Conservation (phyloP, 2,797 vertebrate species). For the Takifugu ocellatus region DNA sequence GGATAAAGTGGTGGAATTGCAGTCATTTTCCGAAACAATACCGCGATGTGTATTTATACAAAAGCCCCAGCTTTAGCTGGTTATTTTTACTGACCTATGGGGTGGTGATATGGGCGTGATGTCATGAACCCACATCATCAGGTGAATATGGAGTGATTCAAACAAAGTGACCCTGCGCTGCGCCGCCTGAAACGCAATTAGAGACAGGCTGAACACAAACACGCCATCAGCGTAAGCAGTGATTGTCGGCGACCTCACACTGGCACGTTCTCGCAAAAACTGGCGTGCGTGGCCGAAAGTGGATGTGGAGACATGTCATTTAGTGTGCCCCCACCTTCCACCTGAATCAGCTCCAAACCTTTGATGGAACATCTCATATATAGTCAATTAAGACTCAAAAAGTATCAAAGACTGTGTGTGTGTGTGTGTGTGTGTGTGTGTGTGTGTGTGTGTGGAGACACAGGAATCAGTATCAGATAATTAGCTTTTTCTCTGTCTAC, state of each 20-base stretch:
- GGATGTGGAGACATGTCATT: too few species aligned
- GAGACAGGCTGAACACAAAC: slow-evolving; percentile 15
- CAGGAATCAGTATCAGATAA: slow-evolving; percentile 19
- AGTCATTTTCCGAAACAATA: too few species aligned
- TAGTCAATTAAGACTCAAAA: slow-evolving; percentile 55
- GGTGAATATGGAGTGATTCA: slow-evolving; percentile 4
- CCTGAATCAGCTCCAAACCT: slow-evolving; percentile 35
- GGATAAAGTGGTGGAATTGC: too few species aligned
- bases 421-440: slow-evolving; percentile 8
- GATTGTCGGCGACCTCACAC: slow-evolving; percentile 4
- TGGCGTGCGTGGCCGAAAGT: neutral
- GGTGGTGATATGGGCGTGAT: neutral
- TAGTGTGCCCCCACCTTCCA: slow-evolving; percentile 34
- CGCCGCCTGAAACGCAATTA: slow-evolving; percentile 19
- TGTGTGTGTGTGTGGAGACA: slow-evolving; percentile 15
- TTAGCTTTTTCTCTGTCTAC: slow-evolving; percentile 30
- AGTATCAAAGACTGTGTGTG: slow-evolving; percentile 33
- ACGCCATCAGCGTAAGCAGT: slow-evolving; percentile 21
- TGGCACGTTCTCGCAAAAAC: slow-evolving; percentile 2
- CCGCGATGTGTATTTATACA: too few species aligned
- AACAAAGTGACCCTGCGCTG: slow-evolving; percentile 12
- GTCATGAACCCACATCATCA: neutral
- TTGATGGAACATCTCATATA: slow-evolving; percentile 48
- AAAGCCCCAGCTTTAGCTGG: neutral
- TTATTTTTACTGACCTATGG: neutral